Evolutionary conservation across 2,113 vertebrate genomes (phyloP).

Genomic region (Cynocephalus volans): DNA sequence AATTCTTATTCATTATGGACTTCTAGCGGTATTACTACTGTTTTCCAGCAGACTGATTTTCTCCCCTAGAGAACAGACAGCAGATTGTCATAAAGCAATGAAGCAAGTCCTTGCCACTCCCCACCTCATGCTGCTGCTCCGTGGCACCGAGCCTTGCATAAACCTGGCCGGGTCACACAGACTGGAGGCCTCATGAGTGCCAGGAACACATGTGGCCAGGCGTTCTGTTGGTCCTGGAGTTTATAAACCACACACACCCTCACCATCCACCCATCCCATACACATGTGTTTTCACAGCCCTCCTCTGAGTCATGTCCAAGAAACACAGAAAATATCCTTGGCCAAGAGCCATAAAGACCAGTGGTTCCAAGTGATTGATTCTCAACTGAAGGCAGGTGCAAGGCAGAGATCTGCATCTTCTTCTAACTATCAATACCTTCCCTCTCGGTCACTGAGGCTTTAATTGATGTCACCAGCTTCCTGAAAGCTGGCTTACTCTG

Average conservation of each 20-base stretch:
- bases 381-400: conserved; percentile 35
- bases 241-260: neutral
- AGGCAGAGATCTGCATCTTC: neutral
- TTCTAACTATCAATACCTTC: neutral
- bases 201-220: conserved; percentile 60
- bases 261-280: neutral
- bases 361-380: neutral
- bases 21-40: neutral
- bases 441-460: neutral
- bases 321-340: conserved; percentile 24
- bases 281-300: neutral
- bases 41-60: conserved; percentile 59
- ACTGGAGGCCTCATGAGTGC: neutral
- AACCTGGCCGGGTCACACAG: neutral
- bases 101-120: conserved; percentile 46
- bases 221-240: conserved; percentile 3
- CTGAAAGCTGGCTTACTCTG: neutral
- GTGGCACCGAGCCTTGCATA: neutral
- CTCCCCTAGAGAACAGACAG: conserved; percentile 68
- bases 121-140: neutral
- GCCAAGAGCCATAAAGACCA: neutral
- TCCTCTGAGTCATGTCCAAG: neutral
- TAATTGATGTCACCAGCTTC: neutral
- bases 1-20: conserved; percentile 9
- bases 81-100: conserved; percentile 70